Evolutionary conservation across 2,797 vertebrate species (phyloP), one percentile per base, ranked within the genome.

Genomic region (Microhierax caerulescens): DNA sequence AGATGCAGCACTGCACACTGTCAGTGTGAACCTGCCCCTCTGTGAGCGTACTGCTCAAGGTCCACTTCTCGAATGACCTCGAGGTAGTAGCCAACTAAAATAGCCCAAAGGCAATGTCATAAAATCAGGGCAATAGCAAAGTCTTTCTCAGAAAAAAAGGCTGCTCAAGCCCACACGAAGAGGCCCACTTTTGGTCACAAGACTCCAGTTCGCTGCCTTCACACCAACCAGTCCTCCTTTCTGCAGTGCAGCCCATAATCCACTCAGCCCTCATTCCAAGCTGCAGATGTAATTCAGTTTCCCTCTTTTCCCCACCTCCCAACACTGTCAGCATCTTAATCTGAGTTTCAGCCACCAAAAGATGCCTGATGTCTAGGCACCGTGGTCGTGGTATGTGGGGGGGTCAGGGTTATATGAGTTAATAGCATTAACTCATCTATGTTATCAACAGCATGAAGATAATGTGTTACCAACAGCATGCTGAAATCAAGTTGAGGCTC

Each of bases 321-420:
- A 22, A 5, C 41, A 11, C 1, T 59, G 47, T 6, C 82, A 45
- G 13, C n/a, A 11, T 9, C 73, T 50, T 27, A 17, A n/a, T 3
- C 36, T 19, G 48, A 85, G 90, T 91, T 96, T 93, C 94, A 72
- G 85, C 69, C 90, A 88, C 73, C 53, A 75, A 47, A 48, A 67
- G 57, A 73, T 1, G 0, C 4, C 65, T 47, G 65, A 50, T 65
- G 36, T 27, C 39, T 72, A 13, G 5, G n/a, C 27, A 25, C 56
- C 0, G 0, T 45, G n/a, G 18, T 28, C 2, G 1, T 12, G 36
- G 30, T 34, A 28, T 22, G 88, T 61, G 45, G 68, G 80, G 80
- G 76, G n/a, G 10, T 19, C 0, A 2, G 22, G 21, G 43, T 8
- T 27, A 8, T 17, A 37, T 2, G 10, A 67, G 57, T 13, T 63